These are phyloP conservation scores for Digitonthophagus gazella DNA, from an alignment of 2,888 invertebrate species.

Conservation along the genomic window DNA sequence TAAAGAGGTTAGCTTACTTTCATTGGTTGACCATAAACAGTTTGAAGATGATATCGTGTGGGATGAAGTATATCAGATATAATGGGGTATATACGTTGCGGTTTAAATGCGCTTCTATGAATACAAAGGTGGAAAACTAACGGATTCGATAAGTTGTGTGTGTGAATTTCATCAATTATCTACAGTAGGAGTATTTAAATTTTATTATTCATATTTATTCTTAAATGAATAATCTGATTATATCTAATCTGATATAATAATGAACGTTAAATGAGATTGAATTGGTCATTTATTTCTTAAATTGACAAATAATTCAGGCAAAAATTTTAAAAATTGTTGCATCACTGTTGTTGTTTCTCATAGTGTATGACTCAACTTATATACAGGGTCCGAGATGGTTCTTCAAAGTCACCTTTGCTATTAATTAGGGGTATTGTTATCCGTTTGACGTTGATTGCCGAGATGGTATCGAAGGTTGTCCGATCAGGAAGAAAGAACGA, in stretches of 20 bases:
- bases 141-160: neutral
- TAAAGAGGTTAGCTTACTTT: neutral
- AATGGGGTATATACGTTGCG: neutral
- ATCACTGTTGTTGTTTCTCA: neutral
- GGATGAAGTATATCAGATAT: neutral
- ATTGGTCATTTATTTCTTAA: neutral
- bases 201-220: no score
- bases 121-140: neutral
- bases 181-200: no score
- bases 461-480: slow-evolving; percentile 33
- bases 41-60: neutral
- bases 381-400: neutral
- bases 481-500: slow-evolving; percentile 37
- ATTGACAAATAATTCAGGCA: no score
- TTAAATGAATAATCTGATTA: no score
- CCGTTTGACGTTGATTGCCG: slow-evolving; percentile 40
- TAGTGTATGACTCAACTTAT: neutral
- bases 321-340: neutral
- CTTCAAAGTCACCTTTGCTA: slow-evolving; percentile 22
- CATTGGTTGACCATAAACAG: neutral
- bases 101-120: neutral
- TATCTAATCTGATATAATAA: no score
- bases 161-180: neutral
- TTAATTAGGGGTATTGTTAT: slow-evolving; percentile 42
- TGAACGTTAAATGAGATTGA: neutral